Percentiles rank a stretch among this genome's conserved stretches.
Evolutionary conservation across 92 coral and sea anemone genomes (phyloP).

Genomic region (Palythoa heliodiscus): DNA sequence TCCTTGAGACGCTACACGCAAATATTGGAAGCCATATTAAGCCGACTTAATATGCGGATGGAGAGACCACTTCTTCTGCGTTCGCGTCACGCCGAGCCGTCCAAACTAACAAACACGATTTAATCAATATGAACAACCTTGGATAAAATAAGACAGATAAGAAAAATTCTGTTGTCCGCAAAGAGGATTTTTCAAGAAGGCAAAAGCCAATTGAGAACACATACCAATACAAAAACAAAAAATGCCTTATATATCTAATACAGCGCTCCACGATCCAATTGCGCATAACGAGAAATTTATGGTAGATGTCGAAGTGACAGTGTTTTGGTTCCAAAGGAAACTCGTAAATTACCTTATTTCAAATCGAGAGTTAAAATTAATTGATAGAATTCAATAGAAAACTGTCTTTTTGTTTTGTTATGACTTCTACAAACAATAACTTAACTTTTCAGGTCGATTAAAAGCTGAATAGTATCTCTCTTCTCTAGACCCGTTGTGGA

Average conservation of each 20-base stretch:
- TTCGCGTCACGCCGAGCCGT: slow-evolving; percentile 33
- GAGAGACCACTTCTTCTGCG: neutral
- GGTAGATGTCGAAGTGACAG: neutral
- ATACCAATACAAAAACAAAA: slow-evolving; percentile 1
- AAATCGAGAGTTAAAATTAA: neutral
- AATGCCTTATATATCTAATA: too few species aligned
- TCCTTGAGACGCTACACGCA: neutral
- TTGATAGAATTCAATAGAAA: neutral
- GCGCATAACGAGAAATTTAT: neutral
- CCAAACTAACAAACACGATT: neutral
- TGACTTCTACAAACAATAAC: slow-evolving; percentile 31
- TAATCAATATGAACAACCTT: neutral
- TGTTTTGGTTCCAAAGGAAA: neutral
- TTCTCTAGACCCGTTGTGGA: neutral
- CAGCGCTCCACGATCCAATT: neutral
- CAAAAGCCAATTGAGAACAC: neutral
- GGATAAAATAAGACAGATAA: neutral
- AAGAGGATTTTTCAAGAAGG: neutral
- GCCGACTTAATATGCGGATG: neutral
- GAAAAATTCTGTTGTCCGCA: neutral
- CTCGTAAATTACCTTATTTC: neutral
- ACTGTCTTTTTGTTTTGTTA: neutral
- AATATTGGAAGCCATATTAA: slow-evolving; percentile 4
- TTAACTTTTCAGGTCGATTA: slow-evolving; percentile 5
- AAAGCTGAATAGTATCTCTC: neutral